These are phyloP conservation scores for Erebia aethiops DNA, from an alignment of 2,888 invertebrate genomes.

Conservation along the genomic window DNA sequence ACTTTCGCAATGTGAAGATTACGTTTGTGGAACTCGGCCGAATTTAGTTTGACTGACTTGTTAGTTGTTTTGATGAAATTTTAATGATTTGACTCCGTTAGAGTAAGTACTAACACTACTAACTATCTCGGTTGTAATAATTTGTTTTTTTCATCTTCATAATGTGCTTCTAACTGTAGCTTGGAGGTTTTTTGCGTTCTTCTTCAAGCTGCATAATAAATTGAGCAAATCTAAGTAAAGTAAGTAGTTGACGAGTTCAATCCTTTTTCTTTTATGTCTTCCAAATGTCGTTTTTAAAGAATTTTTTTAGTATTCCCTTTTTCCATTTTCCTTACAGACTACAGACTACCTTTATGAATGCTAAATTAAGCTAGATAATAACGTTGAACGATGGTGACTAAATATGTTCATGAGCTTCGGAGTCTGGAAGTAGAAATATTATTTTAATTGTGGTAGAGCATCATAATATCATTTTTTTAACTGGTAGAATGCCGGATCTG, in stretches of 20 bases:
- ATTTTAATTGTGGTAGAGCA: not conserved
- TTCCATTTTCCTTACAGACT: not conserved
- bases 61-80: not conserved
- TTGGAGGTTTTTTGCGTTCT: too few relatives aligned
- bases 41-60: slow-evolving; percentile 6
- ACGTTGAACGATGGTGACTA: too few relatives aligned
- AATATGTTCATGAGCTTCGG: too few relatives aligned
- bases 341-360: too few relatives aligned
- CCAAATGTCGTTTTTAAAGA: not conserved
- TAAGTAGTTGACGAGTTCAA: not conserved
- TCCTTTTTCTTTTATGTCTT: not conserved
- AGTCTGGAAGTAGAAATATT: not conserved
- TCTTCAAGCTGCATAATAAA: too few relatives aligned
- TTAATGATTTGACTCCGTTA: not conserved
- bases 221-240: not conserved
- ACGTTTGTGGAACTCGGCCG: slow-evolving; percentile 26
- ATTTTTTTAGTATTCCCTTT: not conserved
- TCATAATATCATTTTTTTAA: too few relatives aligned
- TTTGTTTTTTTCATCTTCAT: not conserved
- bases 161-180: too few relatives aligned
- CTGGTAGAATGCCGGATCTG: not conserved
- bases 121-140: too few relatives aligned
- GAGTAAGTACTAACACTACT: not conserved
- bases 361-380: not conserved
- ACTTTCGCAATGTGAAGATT: slow-evolving; percentile 29